phyloP scores from a whole-genome alignment of 2,113 vertebrate genomes.

The Prunella himalayana region DNA sequence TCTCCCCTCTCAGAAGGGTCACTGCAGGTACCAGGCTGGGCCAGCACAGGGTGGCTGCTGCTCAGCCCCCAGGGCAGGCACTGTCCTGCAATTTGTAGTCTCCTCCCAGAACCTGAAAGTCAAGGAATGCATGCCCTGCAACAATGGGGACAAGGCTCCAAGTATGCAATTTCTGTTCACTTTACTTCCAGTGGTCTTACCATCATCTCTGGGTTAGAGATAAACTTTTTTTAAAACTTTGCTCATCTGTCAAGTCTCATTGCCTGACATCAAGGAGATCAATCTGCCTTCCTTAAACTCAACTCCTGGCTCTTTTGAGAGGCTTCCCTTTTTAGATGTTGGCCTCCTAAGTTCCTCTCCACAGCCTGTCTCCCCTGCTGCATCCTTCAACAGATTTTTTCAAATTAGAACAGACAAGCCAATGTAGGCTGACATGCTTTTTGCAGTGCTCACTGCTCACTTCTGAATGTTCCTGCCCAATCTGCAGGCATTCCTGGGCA shows the following conservation, averaged over 20 bases:
- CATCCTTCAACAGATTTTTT: constrained; percentile 36
- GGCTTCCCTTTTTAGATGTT: constrained; percentile 10
- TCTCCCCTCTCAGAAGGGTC: neutral
- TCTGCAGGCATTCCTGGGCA: neutral
- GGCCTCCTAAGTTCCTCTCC: constrained; percentile 13
- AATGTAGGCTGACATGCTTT: constrained; percentile 23
- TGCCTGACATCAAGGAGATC: constrained; percentile 20
- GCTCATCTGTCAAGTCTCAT: constrained; percentile 28
- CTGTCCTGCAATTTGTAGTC: neutral
- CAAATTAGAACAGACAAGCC: constrained; percentile 58
- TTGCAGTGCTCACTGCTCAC: neutral
- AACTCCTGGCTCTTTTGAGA: constrained; percentile 8
- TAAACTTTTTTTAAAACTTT: neutral
- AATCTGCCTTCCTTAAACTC: constrained; percentile 17
- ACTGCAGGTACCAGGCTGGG: neutral
- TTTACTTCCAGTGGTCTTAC: neutral
- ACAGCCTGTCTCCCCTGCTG: constrained; percentile 45
- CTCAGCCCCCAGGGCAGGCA: neutral
- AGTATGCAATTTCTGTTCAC: neutral
- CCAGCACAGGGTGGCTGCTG: neutral
- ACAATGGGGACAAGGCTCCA: neutral
- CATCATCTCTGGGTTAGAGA: neutral
- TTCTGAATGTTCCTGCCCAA: neutral
- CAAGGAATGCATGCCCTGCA: neutral
- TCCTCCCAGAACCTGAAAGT: neutral